Conservation (phyloP, 1,140 invertebrate species). For the Drosophila kohkoa region DNA sequence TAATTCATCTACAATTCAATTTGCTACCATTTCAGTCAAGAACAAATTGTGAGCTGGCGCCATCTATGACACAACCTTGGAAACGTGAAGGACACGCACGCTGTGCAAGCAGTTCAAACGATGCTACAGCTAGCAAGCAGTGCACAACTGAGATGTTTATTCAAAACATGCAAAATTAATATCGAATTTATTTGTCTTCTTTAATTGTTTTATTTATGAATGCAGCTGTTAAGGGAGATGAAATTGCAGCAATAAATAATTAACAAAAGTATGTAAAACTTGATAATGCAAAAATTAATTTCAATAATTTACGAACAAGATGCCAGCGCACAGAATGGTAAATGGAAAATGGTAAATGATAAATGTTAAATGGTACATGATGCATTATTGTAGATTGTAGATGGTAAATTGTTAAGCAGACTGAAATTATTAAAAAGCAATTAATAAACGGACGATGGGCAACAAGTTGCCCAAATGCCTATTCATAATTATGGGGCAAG, state of each 20-base stretch:
- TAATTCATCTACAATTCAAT: neutral
- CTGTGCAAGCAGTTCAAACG: conserved; percentile 58
- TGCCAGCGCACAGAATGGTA: conserved; percentile 20
- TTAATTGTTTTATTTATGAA: conserved; percentile 24
- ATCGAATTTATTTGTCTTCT: neutral
- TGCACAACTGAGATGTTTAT: conserved; percentile 1
- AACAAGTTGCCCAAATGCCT: conserved; percentile 64
- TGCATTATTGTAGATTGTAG: conserved; percentile 11
- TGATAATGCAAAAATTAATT: conserved; percentile 74
- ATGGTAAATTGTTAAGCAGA: conserved; percentile 57
- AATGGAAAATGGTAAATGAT: neutral
- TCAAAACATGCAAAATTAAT: conserved; percentile 2
- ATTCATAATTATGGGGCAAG: conserved; percentile 68
- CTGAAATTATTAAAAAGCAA: conserved; percentile 81
- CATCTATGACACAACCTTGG: conserved; percentile 50
- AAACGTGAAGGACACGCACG: conserved; percentile 40
- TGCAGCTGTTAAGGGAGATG: conserved; percentile 8
- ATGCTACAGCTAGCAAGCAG: conserved; percentile 28
- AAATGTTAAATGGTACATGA: neutral
- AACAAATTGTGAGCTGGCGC: conserved; percentile 40
- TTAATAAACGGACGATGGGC: conserved; percentile 64
- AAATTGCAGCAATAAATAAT: conserved; percentile 52
- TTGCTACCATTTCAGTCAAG: neutral
- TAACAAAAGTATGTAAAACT: conserved; percentile 55
- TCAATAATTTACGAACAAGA: conserved; percentile 58